Evolutionary conservation across 35 echinoderm and acorn worm species (phyloP), one percentile per base, ranked within the genome.

Genomic region (Ophioderma brevispina): DNA sequence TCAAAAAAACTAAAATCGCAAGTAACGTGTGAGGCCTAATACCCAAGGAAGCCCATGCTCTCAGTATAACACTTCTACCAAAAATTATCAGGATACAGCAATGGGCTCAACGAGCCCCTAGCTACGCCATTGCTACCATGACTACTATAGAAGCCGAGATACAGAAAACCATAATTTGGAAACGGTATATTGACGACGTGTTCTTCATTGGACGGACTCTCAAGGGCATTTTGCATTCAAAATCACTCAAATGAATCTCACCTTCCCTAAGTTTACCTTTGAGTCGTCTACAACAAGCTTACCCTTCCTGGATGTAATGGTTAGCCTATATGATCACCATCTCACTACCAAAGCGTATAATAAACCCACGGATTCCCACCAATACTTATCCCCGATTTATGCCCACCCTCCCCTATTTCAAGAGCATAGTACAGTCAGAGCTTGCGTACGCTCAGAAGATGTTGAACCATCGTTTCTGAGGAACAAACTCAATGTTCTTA

Each of bases 241-340:
- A 75, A 82, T 4, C 30, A 82, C 14, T 11, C 42, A 10, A 90
- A 90, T 35, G 52, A 82, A 5, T 75, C 33, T 19, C 79, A 90
- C 38, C 80, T 30, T 14, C 83, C 32, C 11, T 84, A 76, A 90
- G 84, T 39, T 90, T 90, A 55, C 83, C 89, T 0, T 81, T 81
- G n/a, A n/a, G n/a, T n/a, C n/a, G n/a, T n/a, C n/a, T n/a, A n/a
- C n/a, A n/a, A n/a, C n/a, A n/a, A n/a, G n/a, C n/a, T n/a, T n/a
- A n/a, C n/a, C n/a, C n/a, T n/a, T n/a, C n/a, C n/a, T n/a, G n/a
- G n/a, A n/a, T n/a, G n/a, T n/a, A n/a, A n/a, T n/a, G n/a, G n/a
- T n/a, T n/a, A n/a, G n/a, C n/a, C n/a, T n/a, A n/a, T n/a, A n/a
- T n/a, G n/a, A n/a, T n/a, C n/a, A n/a, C n/a, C n/a, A n/a, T n/a